A percentile compares a stretch with the other conserved stretches of the same genome.
phyloP scores from a whole-genome alignment of 2,888 invertebrate genomes.

The Euplexia lucipara region DNA sequence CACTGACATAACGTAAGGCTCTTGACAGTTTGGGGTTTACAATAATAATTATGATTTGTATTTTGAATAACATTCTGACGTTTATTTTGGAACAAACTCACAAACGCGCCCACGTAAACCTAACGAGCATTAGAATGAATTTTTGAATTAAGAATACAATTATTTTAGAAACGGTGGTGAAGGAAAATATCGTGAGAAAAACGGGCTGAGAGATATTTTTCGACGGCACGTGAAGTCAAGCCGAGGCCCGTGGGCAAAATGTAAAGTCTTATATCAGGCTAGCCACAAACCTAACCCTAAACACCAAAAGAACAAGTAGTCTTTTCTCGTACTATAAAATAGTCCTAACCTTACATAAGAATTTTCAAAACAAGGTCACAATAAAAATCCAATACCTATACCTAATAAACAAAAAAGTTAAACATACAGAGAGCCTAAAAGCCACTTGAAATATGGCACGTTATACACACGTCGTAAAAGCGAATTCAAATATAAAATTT shows the following conservation, averaged over 20 bases:
- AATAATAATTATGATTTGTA: slow-evolving; percentile 28
- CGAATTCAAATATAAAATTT: slow-evolving; percentile 35
- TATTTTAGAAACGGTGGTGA: too few relatives aligned
- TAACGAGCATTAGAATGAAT: too few relatives aligned
- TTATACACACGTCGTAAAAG: slow-evolving; percentile 28
- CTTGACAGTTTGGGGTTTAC: slow-evolving; percentile 1
- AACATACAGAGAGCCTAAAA: slow-evolving; percentile 6
- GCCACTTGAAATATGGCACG: slow-evolving; percentile 29
- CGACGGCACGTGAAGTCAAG: too few relatives aligned
- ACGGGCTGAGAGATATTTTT: too few relatives aligned
- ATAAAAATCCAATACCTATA: slow-evolving; percentile 9
- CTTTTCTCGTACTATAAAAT: background rate
- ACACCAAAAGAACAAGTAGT: too few relatives aligned
- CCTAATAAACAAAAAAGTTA: slow-evolving; percentile 3
- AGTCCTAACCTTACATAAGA: background rate
- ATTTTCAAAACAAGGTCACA: slow-evolving; percentile 13
- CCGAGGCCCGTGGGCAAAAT: too few relatives aligned
- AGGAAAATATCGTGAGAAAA: too few relatives aligned
- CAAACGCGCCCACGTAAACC: too few relatives aligned
- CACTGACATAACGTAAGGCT: slow-evolving; percentile 7
- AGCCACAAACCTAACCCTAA: too few relatives aligned
- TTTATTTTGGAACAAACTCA: slow-evolving; percentile 6
- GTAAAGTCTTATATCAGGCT: too few relatives aligned
- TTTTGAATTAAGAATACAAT: too few relatives aligned
- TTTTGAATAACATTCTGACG: slow-evolving; percentile 16